phyloP scores from a whole-genome alignment of 2,888 invertebrate species.

The Chalcis sispes region DNA sequence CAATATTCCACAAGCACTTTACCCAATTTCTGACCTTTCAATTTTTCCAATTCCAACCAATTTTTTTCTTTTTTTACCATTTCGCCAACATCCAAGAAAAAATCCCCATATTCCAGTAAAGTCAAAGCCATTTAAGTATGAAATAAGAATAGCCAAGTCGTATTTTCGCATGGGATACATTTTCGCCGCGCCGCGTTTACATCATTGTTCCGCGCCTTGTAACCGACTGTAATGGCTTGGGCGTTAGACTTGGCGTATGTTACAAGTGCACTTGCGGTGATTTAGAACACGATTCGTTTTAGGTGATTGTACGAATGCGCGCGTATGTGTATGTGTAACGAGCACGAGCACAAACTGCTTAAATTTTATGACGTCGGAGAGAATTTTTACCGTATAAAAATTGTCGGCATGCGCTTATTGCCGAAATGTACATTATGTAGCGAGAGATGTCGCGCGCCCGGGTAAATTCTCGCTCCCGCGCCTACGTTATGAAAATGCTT shows the following conservation, averaged over 20 bases:
- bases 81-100: not conserved
- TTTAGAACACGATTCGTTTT: constrained; percentile 40
- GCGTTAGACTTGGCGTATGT: constrained; percentile 28
- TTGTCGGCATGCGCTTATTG: constrained; percentile 43
- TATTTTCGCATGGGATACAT: constrained; percentile 40
- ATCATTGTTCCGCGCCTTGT: constrained; percentile 54
- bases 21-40: not conserved
- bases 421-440: constrained; percentile 6
- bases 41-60: not conserved
- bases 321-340: constrained; percentile 6
- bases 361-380: not conserved
- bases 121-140: too few relatives aligned
- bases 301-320: too few relatives aligned
- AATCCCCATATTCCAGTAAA: not conserved
- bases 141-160: constrained; percentile 19
- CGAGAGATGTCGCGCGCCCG: too few relatives aligned
- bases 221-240: constrained; percentile 53
- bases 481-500: constrained; percentile 35
- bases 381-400: constrained; percentile 39
- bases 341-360: too few relatives aligned
- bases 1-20: not conserved
- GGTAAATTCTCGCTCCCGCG: constrained; percentile 24
- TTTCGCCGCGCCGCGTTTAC: constrained; percentile 51
- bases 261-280: constrained; percentile 46
- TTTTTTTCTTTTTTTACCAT: too few relatives aligned